phyloP scores from a whole-genome alignment of 2,797 vertebrate genomes.

The Ficedula albicollis region DNA sequence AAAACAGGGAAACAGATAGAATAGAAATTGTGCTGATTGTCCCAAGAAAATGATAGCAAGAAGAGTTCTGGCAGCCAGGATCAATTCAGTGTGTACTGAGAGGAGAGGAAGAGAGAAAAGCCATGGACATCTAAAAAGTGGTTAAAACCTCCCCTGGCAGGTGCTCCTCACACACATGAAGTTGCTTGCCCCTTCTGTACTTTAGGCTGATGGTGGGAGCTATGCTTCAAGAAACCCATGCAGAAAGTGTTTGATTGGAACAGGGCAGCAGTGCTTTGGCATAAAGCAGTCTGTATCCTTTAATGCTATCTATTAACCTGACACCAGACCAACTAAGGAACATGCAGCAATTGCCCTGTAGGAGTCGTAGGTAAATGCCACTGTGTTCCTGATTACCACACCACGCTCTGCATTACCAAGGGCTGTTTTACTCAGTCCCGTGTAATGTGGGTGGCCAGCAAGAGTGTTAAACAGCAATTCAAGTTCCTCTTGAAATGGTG shows the following conservation, averaged over 20 bases:
- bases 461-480: background rate
- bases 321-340: background rate
- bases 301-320: background rate
- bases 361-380: slow-evolving; percentile 5
- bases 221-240: background rate
- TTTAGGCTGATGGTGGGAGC: background rate
- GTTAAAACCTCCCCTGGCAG: background rate
- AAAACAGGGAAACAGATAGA: background rate
- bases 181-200: background rate
- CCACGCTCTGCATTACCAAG: background rate
- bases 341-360: background rate
- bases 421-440: background rate
- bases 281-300: background rate
- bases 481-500: background rate
- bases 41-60: background rate
- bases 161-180: background rate
- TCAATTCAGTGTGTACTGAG: background rate
- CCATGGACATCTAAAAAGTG: background rate
- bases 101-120: background rate
- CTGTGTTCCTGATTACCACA: background rate
- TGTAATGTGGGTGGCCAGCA: slow-evolving; percentile 22
- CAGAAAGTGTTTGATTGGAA: background rate
- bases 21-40: background rate
- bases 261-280: background rate
- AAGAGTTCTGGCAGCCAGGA: background rate